These are phyloP conservation scores for Phylloscopus whistleri DNA, from an alignment of 2,113 vertebrate genomes.

Conservation along the genomic window DNA sequence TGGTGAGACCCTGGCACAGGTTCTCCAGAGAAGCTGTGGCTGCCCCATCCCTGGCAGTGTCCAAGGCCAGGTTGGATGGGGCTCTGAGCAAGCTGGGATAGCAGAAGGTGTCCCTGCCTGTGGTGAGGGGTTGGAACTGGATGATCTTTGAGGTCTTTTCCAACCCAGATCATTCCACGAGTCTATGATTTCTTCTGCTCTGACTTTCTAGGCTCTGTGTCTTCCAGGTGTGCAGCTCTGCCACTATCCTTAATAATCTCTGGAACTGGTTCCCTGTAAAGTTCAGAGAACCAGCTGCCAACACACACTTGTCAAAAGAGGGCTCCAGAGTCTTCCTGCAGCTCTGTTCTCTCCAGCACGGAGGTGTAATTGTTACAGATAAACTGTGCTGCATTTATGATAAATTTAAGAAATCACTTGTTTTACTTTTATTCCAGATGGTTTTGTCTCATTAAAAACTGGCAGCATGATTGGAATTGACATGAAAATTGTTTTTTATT, in stretches of 20 bases:
- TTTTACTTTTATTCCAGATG: background rate
- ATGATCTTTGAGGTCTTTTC: background rate
- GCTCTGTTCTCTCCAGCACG: background rate
- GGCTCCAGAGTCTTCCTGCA: background rate
- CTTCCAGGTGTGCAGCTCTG: background rate
- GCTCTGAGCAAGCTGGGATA: accelerated
- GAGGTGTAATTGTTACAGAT: background rate
- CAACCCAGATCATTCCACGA: background rate
- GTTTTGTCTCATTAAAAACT: background rate
- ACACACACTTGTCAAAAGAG: background rate
- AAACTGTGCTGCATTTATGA: background rate
- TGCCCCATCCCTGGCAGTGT: background rate
- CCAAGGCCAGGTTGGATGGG: accelerated
- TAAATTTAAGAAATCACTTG: background rate
- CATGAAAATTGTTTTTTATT: background rate
- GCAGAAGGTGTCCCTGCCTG: background rate
- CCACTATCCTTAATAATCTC: background rate
- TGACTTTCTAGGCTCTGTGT: background rate
- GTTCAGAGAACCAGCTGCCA: background rate
- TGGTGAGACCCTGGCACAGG: too few relatives aligned
- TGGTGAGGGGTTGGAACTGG: accelerated
- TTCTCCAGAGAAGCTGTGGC: background rate
- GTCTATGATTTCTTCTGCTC: background rate
- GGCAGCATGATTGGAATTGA: background rate
- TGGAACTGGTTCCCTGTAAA: background rate